Percentiles rank a stretch among this genome's conserved stretches.
Evolutionary conservation across 2,113 vertebrate genomes (phyloP).

Genomic region (Suricata suricatta): DNA sequence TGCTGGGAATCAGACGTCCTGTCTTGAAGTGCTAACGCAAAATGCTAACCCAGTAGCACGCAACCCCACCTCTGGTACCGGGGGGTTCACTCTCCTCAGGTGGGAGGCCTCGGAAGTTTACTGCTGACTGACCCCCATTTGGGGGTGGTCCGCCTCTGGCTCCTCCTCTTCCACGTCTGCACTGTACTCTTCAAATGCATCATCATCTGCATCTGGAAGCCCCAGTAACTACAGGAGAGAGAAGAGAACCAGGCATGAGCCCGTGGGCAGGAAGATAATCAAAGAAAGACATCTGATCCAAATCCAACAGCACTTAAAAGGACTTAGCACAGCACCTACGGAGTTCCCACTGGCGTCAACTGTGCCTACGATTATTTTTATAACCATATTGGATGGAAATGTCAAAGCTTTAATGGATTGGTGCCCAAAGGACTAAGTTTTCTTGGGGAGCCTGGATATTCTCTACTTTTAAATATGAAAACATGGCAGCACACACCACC

Average conservation of each 20-base stretch:
- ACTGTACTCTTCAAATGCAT: conserved; percentile 97
- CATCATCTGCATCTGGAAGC: conserved; percentile 96
- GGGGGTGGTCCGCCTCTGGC: conserved; percentile 97
- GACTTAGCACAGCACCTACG: background rate
- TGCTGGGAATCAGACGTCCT: conserved; percentile 81
- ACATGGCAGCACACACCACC: background rate
- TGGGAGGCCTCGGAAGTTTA: conserved; percentile 81
- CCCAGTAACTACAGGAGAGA: conserved; percentile 91
- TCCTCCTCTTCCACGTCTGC: conserved; percentile 97
- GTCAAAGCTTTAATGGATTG: background rate
- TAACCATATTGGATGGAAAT: background rate
- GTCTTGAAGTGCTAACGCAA: conserved; percentile 77
- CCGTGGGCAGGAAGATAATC: background rate
- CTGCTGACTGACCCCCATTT: conserved; percentile 99
- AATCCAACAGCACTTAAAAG: background rate
- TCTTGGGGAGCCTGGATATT: background rate
- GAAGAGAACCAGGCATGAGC: conserved; percentile 57
- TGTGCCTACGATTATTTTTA: background rate
- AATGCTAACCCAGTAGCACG: conserved; percentile 76
- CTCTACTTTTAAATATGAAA: conserved; percentile 13
- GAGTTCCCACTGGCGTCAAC: background rate
- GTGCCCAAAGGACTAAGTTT: background rate
- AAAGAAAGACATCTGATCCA: too few relatives aligned
- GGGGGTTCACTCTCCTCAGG: conserved; percentile 71
- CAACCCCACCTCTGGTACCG: conserved; percentile 74